Evolutionary conservation across 1,140 invertebrate species (phyloP).

Genomic region (Zaprionus camerounensis): DNA sequence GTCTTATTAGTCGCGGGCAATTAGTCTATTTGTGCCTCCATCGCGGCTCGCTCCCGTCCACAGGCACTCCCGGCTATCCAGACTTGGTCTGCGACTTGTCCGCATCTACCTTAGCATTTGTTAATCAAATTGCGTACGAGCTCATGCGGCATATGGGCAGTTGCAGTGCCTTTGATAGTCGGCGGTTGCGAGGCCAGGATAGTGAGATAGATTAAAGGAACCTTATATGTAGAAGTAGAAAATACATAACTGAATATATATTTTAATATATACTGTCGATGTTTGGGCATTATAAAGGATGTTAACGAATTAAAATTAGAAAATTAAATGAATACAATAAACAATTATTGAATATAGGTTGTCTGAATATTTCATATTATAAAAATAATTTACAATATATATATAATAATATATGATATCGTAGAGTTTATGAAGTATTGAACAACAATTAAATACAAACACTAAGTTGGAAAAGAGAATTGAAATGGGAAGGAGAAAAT

Average conservation of each 20-base stretch:
- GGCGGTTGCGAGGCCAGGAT: background rate
- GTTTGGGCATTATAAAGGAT: too few species aligned
- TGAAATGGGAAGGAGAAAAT: background rate
- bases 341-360: too few species aligned
- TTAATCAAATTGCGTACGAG: constrained; percentile 60
- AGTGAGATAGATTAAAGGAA: too few species aligned
- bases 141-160: constrained; percentile 14
- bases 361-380: too few species aligned
- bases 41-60: background rate
- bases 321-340: too few species aligned
- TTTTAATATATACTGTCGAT: background rate
- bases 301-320: background rate
- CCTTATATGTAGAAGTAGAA: too few species aligned
- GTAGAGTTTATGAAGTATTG: too few species aligned
- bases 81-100: constrained; percentile 40
- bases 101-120: constrained; percentile 51
- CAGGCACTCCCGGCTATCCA: constrained; percentile 29
- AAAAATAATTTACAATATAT: too few species aligned
- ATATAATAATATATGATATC: too few species aligned
- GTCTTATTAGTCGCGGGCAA: constrained; percentile 78
- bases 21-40: constrained; percentile 69
- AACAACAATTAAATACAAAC: too few species aligned
- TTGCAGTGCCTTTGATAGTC: background rate
- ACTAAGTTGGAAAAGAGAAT: background rate
- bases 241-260: background rate